Percentiles rank a stretch among this genome's conserved stretches.
Evolutionary conservation across 2,888 invertebrate genomes (phyloP).

Genomic region (Synanthedon myopaeformis): DNA sequence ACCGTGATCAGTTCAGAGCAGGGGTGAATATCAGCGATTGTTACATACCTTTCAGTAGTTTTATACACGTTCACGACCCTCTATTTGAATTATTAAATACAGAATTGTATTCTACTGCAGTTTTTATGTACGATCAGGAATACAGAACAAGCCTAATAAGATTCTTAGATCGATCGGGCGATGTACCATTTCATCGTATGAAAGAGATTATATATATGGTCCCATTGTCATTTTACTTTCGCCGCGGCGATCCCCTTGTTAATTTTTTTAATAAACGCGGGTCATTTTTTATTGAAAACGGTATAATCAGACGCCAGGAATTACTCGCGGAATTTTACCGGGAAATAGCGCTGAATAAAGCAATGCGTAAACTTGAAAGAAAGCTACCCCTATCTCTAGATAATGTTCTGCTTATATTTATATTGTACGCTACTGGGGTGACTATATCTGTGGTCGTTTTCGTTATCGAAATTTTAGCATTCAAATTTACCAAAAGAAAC

Average conservation of each 20-base stretch:
- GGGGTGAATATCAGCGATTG: background rate
- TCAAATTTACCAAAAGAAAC: background rate
- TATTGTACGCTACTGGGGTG: slow-evolving; percentile 1
- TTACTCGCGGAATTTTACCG: background rate
- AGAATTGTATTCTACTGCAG: background rate
- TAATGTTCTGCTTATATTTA: slow-evolving; percentile 21
- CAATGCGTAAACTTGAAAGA: background rate
- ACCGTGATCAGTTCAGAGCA: background rate
- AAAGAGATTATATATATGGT: background rate
- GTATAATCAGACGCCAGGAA: background rate
- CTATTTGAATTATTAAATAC: background rate
- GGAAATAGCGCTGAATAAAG: background rate
- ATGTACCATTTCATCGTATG: background rate
- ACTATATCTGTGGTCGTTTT: background rate
- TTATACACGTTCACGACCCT: background rate
- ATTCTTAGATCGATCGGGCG: background rate
- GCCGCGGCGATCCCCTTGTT: background rate
- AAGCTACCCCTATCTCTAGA: slow-evolving; percentile 12
- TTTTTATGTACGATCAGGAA: background rate
- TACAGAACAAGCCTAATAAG: background rate
- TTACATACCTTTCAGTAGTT: background rate
- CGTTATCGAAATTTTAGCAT: background rate
- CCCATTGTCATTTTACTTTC: background rate
- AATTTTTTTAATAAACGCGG: background rate
- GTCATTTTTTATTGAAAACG: background rate